Percentiles rank a stretch among this genome's conserved stretches.
Evolutionary conservation across 2,888 invertebrate species (phyloP).

Genomic region (Philaethria dido): DNA sequence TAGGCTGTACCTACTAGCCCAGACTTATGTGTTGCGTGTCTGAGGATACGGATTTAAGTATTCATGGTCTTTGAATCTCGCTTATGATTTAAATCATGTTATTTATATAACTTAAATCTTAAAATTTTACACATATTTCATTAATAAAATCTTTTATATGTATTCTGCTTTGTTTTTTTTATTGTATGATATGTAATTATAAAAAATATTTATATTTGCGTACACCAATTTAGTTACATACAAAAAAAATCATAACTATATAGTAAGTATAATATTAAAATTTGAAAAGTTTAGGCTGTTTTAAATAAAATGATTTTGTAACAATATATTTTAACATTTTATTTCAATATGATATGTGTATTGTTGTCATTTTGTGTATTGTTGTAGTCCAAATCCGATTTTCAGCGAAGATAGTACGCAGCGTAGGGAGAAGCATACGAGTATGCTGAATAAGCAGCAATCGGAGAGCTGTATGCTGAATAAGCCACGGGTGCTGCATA

Average conservation of each 20-base stretch:
- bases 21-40: too few species aligned
- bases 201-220: too few species aligned
- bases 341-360: not conserved
- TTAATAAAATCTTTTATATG: too few species aligned
- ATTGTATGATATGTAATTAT: too few species aligned
- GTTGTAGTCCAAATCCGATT: not conserved
- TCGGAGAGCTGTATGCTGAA: conserved; percentile 58
- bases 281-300: not conserved
- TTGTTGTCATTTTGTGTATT: not conserved
- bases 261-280: not conserved
- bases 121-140: too few species aligned
- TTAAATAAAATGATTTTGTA: conserved; percentile 2
- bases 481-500: conserved; percentile 58
- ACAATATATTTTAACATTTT: conserved; percentile 28
- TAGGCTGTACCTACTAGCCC: too few species aligned
- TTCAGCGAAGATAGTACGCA: conserved; percentile 49
- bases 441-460: conserved; percentile 57
- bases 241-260: not conserved
- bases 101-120: too few species aligned
- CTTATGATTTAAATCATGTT: too few species aligned
- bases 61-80: too few species aligned
- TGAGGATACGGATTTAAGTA: too few species aligned
- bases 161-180: too few species aligned
- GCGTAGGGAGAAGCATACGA: conserved; percentile 50
- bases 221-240: too few species aligned